A percentile compares a stretch with the other conserved stretches of the same genome.
Conservation (phyloP, 2,113 vertebrate species). For the Onychostruthus taczanowskii region DNA sequence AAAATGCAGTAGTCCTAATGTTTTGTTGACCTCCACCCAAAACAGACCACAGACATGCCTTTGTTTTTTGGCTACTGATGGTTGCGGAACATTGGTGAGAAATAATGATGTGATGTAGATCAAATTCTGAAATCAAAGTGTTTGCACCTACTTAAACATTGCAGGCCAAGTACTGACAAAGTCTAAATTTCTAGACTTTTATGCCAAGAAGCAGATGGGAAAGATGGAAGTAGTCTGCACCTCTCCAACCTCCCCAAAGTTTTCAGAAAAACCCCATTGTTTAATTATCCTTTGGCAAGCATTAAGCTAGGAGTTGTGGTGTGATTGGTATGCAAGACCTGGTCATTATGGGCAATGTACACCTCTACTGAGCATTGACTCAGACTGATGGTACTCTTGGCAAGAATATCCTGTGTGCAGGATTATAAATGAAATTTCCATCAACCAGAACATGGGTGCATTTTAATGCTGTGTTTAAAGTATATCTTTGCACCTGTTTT, state of each 20-base stretch:
- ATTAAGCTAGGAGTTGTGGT: background rate
- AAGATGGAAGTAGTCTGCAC: background rate
- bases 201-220: background rate
- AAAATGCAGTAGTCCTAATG: background rate
- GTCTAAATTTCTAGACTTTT: background rate
- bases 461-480: slow-evolving; percentile 44
- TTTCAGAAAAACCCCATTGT: background rate
- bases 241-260: background rate
- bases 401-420: background rate
- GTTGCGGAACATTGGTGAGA: background rate
- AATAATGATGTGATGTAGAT: background rate
- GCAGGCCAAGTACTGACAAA: background rate
- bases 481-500: slow-evolving; percentile 23
- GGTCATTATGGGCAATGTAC: background rate
- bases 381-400: background rate
- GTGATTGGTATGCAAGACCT: background rate
- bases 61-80: background rate
- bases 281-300: background rate
- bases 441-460: slow-evolving; percentile 23
- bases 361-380: background rate
- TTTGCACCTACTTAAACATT: slow-evolving; percentile 22
- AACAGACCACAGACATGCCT: background rate
- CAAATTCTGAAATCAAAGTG: slow-evolving; percentile 34
- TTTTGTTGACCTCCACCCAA: background rate
- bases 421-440: slow-evolving; percentile 29